Evolutionary conservation across 2,797 vertebrate species (phyloP).

Genomic region (Mionectes olivaceus): DNA sequence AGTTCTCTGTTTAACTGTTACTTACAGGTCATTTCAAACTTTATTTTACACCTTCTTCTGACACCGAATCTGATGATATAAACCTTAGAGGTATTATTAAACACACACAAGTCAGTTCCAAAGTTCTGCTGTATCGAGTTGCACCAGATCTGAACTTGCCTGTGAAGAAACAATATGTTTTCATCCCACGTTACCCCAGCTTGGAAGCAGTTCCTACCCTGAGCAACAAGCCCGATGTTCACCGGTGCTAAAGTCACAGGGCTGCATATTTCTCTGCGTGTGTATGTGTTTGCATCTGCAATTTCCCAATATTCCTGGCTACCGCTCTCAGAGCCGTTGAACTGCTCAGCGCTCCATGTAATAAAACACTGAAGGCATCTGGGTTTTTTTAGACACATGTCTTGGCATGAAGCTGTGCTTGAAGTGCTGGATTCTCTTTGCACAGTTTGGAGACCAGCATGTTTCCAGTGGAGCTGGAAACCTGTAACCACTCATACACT

Average conservation of each 20-base stretch:
- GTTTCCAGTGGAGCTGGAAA: constrained; percentile 74
- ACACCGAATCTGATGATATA: neutral
- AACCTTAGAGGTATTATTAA: neutral
- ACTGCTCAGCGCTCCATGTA: constrained; percentile 53
- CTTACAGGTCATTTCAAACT: neutral
- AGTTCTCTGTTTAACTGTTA: neutral
- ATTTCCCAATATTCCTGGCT: constrained; percentile 70
- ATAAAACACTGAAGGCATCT: constrained; percentile 76
- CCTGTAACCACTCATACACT: constrained; percentile 66
- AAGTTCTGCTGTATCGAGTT: neutral
- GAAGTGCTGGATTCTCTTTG: constrained; percentile 68
- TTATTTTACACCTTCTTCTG: neutral
- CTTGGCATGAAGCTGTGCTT: constrained; percentile 63
- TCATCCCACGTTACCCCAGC: neutral
- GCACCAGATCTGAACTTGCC: neutral
- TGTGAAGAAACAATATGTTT: neutral
- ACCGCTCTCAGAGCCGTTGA: constrained; percentile 48
- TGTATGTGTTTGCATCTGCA: constrained; percentile 61
- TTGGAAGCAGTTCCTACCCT: neutral
- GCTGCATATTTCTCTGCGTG: constrained; percentile 19
- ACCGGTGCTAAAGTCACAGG: constrained; percentile 34
- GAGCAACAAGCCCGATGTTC: neutral
- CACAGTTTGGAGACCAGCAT: constrained; percentile 60
- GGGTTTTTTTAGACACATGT: constrained; percentile 73
- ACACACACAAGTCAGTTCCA: neutral